Base-by-base conservation (phyloP, 92 coral and sea anemone species). In the Muricea muricata region DNA sequence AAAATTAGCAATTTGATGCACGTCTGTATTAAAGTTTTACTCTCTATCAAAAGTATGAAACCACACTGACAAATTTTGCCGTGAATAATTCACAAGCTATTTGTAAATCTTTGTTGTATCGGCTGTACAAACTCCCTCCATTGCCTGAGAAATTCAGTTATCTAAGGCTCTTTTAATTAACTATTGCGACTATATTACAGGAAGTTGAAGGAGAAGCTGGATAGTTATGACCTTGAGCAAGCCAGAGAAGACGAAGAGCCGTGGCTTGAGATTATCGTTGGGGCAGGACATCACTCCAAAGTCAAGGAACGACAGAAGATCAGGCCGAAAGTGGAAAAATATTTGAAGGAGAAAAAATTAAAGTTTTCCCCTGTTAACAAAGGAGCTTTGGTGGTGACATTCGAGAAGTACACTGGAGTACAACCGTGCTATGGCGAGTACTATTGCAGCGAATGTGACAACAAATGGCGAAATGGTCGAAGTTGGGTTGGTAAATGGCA, bases 211-310 rank as follows among this genome's bases (percentile, higher is more conserved):
- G 37, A 63, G 30, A 35, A 20, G 15, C 56, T 83, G 18, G 17
- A 55, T 30, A 37, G 40, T 6, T 78, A 52, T 72, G 46, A 48
- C 52, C 34, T 31, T 21, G 29, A 2, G 1, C 12, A 17, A 8
- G 48, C 60, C 45, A 24, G 31, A 75, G 55, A 21, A 21, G 55
- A 46, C 8, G 83, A 20, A 4, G 41, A 57, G 23, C 73, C 52
- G 54, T 85, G 88, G 88, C 74, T 85, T 34, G 88, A 85, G 66
- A 75, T 85, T 26, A 85, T 85, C 21, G 88, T 75, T 33, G 88
- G 88, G 7, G 72, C 88, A 12, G 88, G 88, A 3, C 57, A 60
- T 65, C 75, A 85, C 65, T 85, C 88, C 25, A 35, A 76, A 29
- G 70, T 1, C 9, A 35, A 76, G 20, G 70, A 0, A 26, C 70